Percentiles rank a stretch among this genome's conserved stretches.
These are phyloP conservation scores for Paracanthobrama guichenoti DNA, from an alignment of 2,113 vertebrate species.

Conservation along the genomic window DNA sequence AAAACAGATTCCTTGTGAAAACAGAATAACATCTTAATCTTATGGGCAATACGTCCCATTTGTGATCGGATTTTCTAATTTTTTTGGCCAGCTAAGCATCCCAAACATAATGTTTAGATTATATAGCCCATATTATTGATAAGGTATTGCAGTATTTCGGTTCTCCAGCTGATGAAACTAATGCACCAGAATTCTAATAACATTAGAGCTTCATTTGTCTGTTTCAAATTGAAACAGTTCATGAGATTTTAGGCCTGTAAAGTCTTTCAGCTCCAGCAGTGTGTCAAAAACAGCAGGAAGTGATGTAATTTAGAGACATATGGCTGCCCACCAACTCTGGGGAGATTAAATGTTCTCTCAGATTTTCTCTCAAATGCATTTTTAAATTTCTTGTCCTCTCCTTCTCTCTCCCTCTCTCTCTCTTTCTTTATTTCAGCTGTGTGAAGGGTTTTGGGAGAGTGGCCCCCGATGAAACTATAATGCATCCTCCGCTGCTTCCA, in stretches of 20 bases:
- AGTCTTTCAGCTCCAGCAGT: not conserved
- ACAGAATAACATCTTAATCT: not conserved
- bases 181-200: not conserved
- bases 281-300: conserved; percentile 28
- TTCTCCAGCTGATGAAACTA: not conserved
- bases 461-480: conserved; percentile 1
- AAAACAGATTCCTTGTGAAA: not conserved
- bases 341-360: conserved; percentile 6
- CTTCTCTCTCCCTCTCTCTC: not conserved
- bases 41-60: not conserved
- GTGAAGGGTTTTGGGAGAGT: not conserved
- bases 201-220: not conserved
- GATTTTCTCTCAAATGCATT: conserved; percentile 12
- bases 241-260: not conserved
- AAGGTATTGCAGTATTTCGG: not conserved
- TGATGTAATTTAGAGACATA: conserved; percentile 18
- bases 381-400: not conserved
- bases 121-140: not conserved
- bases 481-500: not conserved
- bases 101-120: not conserved
- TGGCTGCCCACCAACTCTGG: not conserved
- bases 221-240: not conserved
- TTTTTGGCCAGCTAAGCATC: not conserved
- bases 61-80: not conserved
- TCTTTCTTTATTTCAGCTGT: not conserved